Evolutionary conservation across 35 echinoderm and acorn worm genomes (phyloP).

Genomic region (Amphiura filiformis): DNA sequence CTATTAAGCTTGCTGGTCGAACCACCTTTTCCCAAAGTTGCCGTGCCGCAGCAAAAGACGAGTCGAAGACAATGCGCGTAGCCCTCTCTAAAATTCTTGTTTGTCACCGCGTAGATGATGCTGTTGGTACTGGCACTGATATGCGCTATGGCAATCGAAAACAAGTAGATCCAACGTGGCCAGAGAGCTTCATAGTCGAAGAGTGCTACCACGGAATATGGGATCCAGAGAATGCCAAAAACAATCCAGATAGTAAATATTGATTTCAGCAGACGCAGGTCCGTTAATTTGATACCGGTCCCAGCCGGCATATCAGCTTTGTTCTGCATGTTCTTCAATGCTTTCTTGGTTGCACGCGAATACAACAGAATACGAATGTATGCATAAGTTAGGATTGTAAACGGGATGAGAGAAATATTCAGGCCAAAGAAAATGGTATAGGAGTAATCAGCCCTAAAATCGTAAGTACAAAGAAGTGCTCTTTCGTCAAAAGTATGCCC

Average conservation of each 20-base stretch:
- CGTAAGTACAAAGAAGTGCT: constrained; percentile 69
- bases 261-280: constrained; percentile 34
- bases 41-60: constrained; percentile 25
- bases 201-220: constrained; percentile 51
- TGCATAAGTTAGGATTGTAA: constrained; percentile 40
- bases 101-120: constrained; percentile 67
- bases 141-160: constrained; percentile 51
- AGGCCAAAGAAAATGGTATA: constrained; percentile 73
- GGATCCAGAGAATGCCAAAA: constrained; percentile 67
- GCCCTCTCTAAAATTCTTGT: constrained; percentile 58
- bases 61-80: constrained; percentile 22
- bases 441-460: constrained; percentile 58
- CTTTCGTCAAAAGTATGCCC: constrained; percentile 57
- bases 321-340: not conserved
- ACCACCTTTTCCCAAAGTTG: too few relatives aligned
- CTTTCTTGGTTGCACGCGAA: not conserved
- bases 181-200: constrained; percentile 41
- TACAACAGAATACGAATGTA: constrained; percentile 52
- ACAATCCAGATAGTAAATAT: constrained; percentile 58
- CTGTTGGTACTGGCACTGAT: constrained; percentile 65
- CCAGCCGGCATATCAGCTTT: not conserved
- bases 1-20: too few relatives aligned
- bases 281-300: constrained; percentile 25
- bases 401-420: constrained; percentile 54
- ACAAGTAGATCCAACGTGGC: constrained; percentile 46